phyloP scores from a whole-genome alignment of 2,113 vertebrate species.

The Leucosticte australis region DNA sequence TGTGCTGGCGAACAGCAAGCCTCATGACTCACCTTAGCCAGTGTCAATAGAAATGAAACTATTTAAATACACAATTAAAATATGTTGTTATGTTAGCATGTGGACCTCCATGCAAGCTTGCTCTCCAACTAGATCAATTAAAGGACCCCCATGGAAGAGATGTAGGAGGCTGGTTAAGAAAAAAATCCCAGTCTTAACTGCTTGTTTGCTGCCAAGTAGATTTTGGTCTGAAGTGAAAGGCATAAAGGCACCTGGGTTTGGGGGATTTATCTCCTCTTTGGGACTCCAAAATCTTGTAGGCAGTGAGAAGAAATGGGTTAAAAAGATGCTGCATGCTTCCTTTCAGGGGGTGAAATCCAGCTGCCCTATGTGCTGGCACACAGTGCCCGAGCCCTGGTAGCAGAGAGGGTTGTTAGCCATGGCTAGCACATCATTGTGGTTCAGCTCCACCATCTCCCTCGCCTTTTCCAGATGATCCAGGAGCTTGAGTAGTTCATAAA shows the following conservation, averaged over 20 bases:
- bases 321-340: background rate
- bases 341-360: background rate
- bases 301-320: background rate
- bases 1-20: background rate
- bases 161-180: background rate
- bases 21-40: slow-evolving; percentile 17
- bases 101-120: slow-evolving; percentile 54
- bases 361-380: background rate
- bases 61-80: slow-evolving; percentile 42
- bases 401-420: background rate
- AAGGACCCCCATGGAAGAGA: background rate
- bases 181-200: background rate
- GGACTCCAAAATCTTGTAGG: background rate
- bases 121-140: background rate
- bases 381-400: background rate
- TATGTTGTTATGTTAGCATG: slow-evolving; percentile 52
- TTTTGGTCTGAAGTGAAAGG: background rate
- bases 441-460: background rate
- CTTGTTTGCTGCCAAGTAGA: background rate
- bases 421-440: background rate
- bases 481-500: slow-evolving; percentile 49
- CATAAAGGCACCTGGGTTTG: background rate
- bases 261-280: background rate
- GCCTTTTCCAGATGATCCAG: slow-evolving; percentile 6
- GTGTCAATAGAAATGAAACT: slow-evolving; percentile 28